These are phyloP conservation scores for Protomyctophum bolini DNA, from an alignment of 2,113 vertebrate genomes.

Conservation along the genomic window DNA sequence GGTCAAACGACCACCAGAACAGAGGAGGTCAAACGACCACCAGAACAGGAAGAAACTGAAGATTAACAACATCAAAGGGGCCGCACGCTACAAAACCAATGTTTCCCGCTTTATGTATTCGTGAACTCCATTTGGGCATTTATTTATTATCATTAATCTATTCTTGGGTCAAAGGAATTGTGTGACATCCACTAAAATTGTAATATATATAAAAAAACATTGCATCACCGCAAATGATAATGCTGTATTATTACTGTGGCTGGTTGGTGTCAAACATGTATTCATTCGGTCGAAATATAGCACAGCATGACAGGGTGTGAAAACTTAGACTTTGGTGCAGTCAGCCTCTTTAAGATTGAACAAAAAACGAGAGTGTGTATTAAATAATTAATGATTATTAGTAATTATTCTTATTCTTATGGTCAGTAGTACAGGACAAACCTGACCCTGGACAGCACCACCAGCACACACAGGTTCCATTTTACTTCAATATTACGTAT, in stretches of 20 bases:
- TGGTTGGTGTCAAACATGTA: conserved; percentile 21
- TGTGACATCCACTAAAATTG: conserved; percentile 1
- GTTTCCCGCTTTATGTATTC: background rate
- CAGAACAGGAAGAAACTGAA: conserved; percentile 58
- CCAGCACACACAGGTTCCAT: conserved; percentile 70
- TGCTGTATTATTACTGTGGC: conserved; percentile 24
- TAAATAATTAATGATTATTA: conserved; percentile 46
- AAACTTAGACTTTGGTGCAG: conserved; percentile 39
- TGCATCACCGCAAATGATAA: conserved; percentile 6
- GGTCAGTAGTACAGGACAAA: conserved; percentile 73
- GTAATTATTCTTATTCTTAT: conserved; percentile 28
- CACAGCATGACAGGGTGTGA: conserved; percentile 21
- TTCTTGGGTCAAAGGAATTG: conserved; percentile 4
- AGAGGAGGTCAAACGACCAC: conserved; percentile 61
- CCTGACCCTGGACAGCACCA: conserved; percentile 72
- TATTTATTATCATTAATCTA: conserved; percentile 4
- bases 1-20: conserved; percentile 60
- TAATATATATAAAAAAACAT: conserved; percentile 61
- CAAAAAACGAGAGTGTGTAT: conserved; percentile 58
- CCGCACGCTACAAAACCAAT: conserved; percentile 54
- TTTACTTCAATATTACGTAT: conserved; percentile 71
- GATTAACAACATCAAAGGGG: conserved; percentile 45
- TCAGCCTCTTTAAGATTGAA: conserved; percentile 39
- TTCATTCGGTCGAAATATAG: conserved; percentile 43
- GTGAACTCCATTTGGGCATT: too few relatives aligned